Base-by-base conservation (phyloP, 2,888 invertebrate species). In the Cryptocephalus primarius region DNA sequence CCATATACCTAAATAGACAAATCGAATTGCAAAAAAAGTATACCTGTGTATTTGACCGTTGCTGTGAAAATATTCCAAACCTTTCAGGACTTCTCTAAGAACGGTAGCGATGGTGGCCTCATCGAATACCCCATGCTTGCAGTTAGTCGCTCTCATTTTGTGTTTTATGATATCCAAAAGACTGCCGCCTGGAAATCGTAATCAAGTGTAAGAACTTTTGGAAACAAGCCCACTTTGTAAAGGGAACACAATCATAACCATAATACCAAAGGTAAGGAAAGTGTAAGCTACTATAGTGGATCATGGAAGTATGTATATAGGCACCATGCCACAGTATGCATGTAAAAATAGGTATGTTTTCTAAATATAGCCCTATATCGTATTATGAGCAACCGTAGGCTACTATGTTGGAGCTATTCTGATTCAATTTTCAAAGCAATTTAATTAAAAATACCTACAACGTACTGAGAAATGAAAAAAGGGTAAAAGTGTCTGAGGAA, bases 41-140 rank as follows among this genome's bases (percentile, higher is more conserved):
- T 75, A 89, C 87, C 93, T 86, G 76, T 99, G 99, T 63, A 99
- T 96, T 72, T 97, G 96, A 36, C 96, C 96, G 72, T 95, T 97
- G 66, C 87, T 90, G 68, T 99, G 99, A 72, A 99, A 96, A 72
- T 99, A 99, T 70, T 97, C 97, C 43, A 99, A 76, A 1, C 97
- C 99, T 69, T 90, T 94, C 45, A 99, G 78, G 36, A 99, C 92
- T 69, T 92, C 92, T 65, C 88, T 88, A 42, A 99, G 76, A 40
- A 97, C 93, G 0, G 97, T 97, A 9, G 97, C 96, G 65, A 99
- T 99, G 31, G 94, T 92, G 2, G 87, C 81, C 70, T 99, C 99
- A 68, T 99, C 97, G 67, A 99, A 90, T 4, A 99, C 97, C 31
- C 96, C 96, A 68, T 91, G 85, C 68, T 86, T 89, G 67, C 92